A percentile compares a stretch with the other conserved stretches of the same genome.
Conservation (phyloP, 2,113 vertebrate species). For the Erythrocebus patas region DNA sequence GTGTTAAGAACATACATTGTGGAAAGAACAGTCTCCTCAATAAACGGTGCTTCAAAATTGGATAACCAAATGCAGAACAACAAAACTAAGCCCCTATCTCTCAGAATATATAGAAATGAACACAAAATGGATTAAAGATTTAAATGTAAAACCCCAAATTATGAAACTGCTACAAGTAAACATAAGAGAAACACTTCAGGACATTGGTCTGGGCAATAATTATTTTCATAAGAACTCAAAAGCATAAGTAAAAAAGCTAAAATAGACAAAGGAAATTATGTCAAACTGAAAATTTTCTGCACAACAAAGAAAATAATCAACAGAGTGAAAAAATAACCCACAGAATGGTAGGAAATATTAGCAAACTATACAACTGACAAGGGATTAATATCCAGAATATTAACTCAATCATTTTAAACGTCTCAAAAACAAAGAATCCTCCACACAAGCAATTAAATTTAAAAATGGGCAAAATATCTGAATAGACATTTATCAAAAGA, state of each 20-base stretch:
- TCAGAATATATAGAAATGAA: neutral
- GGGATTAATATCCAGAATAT: neutral
- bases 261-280: neutral
- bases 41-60: neutral
- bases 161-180: neutral
- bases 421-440: neutral
- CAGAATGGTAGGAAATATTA: neutral
- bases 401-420: neutral
- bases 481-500: neutral
- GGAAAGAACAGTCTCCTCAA: neutral
- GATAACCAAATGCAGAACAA: neutral
- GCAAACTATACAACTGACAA: neutral
- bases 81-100: neutral
- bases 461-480: neutral
- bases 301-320: neutral
- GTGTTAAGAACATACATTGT: neutral
- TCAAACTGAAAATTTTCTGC: neutral
- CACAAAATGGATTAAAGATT: neutral
- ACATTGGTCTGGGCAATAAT: neutral
- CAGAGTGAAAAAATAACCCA: neutral
- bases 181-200: neutral
- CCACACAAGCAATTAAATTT: neutral
- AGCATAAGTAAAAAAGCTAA: neutral
- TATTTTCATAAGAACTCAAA: neutral
- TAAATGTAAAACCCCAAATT: neutral